Conservation (phyloP, 1,140 invertebrate genomes). For the Megalonaias nervosa region DNA sequence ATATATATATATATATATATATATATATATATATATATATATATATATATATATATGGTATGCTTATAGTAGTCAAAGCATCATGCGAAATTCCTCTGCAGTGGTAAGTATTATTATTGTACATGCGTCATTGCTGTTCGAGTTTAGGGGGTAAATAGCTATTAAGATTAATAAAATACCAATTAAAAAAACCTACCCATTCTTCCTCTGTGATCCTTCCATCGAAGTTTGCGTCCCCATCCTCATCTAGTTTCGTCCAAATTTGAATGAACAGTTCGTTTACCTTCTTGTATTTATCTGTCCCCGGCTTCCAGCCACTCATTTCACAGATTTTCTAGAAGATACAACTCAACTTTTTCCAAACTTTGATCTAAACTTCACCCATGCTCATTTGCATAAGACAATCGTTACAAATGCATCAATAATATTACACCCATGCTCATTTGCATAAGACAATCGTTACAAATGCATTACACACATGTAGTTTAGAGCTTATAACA, state of each 20-base stretch:
- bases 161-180: background rate
- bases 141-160: background rate
- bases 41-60: background rate
- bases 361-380: too few relatives aligned
- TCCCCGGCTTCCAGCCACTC: constrained; percentile 67
- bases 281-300: constrained; percentile 58
- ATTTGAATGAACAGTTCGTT: constrained; percentile 67
- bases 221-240: constrained; percentile 66
- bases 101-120: background rate
- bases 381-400: too few relatives aligned
- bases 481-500: too few relatives aligned
- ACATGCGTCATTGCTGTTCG: background rate
- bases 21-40: background rate
- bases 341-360: constrained; percentile 1
- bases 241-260: constrained; percentile 64
- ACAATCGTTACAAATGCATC: too few relatives aligned
- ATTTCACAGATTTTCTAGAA: constrained; percentile 65
- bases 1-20: too few relatives aligned
- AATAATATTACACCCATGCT: too few relatives aligned
- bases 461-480: too few relatives aligned
- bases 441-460: too few relatives aligned
- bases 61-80: background rate
- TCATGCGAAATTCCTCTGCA: too few relatives aligned
- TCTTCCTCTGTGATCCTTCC: constrained; percentile 67
- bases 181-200: constrained; percentile 57